Evolutionary conservation across 2,797 vertebrate species (phyloP).

Genomic region (Anisognathus igniventris): DNA sequence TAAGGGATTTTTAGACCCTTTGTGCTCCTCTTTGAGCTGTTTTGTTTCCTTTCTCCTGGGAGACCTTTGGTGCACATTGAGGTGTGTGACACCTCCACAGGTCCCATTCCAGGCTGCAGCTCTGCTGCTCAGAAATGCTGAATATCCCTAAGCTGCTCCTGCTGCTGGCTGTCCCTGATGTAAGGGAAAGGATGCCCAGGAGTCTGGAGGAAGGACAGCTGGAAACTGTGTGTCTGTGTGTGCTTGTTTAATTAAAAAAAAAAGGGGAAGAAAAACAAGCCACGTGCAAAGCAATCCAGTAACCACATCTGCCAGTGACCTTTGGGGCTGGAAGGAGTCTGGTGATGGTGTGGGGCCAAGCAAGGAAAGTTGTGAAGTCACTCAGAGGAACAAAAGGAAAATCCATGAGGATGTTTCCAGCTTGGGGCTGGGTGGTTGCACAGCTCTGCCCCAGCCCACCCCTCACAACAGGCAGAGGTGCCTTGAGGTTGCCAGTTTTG

Average conservation of each 20-base stretch:
- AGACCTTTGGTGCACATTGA: not conserved
- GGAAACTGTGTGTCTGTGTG: not conserved
- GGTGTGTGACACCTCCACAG: not conserved
- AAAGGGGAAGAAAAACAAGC: not conserved
- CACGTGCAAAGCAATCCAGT: not conserved
- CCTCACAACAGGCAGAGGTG: not conserved
- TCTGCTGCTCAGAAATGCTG: not conserved
- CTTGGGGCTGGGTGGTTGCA: not conserved
- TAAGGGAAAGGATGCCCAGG: conserved; percentile 3
- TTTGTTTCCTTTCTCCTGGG: not conserved
- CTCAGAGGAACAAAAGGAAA: conserved; percentile 16
- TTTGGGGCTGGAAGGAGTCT: conserved; percentile 44
- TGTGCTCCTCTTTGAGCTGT: not conserved
- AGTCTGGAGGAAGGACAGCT: not conserved
- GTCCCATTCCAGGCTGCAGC: not conserved
- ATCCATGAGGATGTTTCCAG: conserved; percentile 1
- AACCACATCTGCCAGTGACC: not conserved
- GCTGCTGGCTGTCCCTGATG: not conserved
- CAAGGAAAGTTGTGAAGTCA: conserved; percentile 40
- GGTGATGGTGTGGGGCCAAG: not conserved
- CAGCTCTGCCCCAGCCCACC: not conserved
- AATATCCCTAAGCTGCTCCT: not conserved
- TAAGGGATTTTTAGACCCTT: not conserved
- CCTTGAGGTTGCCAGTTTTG: not conserved
- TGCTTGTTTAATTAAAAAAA: not conserved